Evolutionary conservation across 2,113 vertebrate species (phyloP).

Genomic region (Scomber japonicus): DNA sequence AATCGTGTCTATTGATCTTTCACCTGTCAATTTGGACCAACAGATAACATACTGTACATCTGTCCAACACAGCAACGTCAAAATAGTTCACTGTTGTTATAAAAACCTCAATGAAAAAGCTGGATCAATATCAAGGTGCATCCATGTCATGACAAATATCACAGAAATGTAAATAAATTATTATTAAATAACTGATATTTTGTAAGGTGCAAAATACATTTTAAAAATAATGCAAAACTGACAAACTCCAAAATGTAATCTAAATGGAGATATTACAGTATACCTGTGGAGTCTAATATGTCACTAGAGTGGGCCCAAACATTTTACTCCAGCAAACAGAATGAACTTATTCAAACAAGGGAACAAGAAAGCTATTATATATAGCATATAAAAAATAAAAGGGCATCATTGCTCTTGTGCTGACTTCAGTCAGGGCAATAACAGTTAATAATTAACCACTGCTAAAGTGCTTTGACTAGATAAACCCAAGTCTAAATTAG

Average conservation of each 20-base stretch:
- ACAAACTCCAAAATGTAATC: neutral
- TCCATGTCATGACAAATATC: too few species aligned
- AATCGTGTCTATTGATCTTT: too few species aligned
- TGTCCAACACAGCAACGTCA: too few species aligned
- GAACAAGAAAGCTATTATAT: neutral
- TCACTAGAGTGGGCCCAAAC: neutral
- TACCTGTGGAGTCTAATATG: neutral
- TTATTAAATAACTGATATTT: too few species aligned
- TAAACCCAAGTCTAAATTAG: slow-evolving; percentile 2
- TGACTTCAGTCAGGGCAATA: neutral
- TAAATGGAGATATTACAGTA: neutral
- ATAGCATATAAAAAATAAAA: neutral
- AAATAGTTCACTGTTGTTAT: too few species aligned
- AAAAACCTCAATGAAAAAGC: too few species aligned
- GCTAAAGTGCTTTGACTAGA: slow-evolving; percentile 3
- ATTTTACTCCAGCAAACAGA: slow-evolving; percentile 1
- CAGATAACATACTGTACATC: too few species aligned
- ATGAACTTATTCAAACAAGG: neutral
- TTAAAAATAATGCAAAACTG: neutral
- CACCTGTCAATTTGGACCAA: neutral
- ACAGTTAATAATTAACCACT: slow-evolving; percentile 53
- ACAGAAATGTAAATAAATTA: too few species aligned
- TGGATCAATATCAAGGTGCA: too few species aligned
- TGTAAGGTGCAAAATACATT: neutral
- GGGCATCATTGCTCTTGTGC: neutral